Evolutionary conservation across 2,797 vertebrate genomes (phyloP).

Genomic region (Crenichthys baileyi): DNA sequence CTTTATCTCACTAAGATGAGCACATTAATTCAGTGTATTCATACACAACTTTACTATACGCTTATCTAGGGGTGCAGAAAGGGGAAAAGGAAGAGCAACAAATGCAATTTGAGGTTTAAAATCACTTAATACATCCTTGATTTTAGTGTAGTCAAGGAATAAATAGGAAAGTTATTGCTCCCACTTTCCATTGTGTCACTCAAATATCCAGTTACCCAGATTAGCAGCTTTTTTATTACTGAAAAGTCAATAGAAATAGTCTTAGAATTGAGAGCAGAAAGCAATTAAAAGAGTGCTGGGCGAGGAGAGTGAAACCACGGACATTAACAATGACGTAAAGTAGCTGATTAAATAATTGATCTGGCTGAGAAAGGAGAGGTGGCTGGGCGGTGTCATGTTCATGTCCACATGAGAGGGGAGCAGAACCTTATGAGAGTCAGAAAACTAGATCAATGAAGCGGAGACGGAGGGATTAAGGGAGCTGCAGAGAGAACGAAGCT

Average conservation of each 20-base stretch:
- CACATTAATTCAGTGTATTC: neutral
- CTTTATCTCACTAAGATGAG: constrained; percentile 5
- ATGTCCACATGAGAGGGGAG: constrained; percentile 1
- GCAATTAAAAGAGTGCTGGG: neutral
- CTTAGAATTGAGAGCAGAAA: neutral
- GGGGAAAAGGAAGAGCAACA: neutral
- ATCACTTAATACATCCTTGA: neutral
- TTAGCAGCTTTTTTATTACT: neutral
- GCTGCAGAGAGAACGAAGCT: neutral
- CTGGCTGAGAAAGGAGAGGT: constrained; percentile 72
- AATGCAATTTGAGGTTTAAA: neutral
- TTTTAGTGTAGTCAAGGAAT: neutral
- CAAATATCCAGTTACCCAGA: neutral
- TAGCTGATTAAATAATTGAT: constrained; percentile 79
- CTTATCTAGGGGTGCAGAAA: neutral
- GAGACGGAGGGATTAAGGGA: constrained; percentile 10
- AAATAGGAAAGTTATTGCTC: neutral
- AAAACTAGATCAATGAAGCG: constrained; percentile 37
- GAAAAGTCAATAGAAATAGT: neutral
- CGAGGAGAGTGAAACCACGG: constrained; percentile 5
- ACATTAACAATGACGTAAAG: constrained; percentile 38
- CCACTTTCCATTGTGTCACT: neutral
- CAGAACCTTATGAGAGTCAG: constrained; percentile 14
- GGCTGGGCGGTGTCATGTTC: constrained; percentile 66
- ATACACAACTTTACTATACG: neutral